Conservation (phyloP, 2,888 invertebrate genomes). For the Eueremaeus valkanovi region DNA sequence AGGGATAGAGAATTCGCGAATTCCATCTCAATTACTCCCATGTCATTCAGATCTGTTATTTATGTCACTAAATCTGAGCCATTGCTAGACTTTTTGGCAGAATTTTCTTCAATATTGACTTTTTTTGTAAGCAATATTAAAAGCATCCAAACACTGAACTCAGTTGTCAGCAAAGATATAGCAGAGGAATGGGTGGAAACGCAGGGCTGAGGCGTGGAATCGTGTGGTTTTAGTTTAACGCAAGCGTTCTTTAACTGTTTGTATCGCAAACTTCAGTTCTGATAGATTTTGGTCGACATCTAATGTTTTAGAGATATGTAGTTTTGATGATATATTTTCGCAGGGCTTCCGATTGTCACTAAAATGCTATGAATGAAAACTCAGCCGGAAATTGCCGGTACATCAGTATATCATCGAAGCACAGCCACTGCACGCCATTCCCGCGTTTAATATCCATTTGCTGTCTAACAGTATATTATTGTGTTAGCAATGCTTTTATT, state of each 20-base stretch:
- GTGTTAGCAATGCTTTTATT: slow-evolving; percentile 11
- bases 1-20: slow-evolving; percentile 24
- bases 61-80: slow-evolving; percentile 35
- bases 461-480: not conserved
- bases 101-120: slow-evolving; percentile 35
- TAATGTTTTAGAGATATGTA: slow-evolving; percentile 33
- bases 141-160: slow-evolving; percentile 23
- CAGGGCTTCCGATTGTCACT: slow-evolving; percentile 32
- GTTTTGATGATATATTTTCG: slow-evolving; percentile 31
- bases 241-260: slow-evolving; percentile 14
- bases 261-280: not conserved
- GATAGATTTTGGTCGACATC: not conserved
- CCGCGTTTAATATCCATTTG: slow-evolving; percentile 35
- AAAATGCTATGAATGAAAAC: slow-evolving; percentile 33
- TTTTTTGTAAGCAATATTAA: slow-evolving; percentile 27
- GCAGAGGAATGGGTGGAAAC: slow-evolving; percentile 10
- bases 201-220: slow-evolving; percentile 15
- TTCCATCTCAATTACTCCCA: slow-evolving; percentile 36
- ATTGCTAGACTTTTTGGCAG: slow-evolving; percentile 21
- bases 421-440: slow-evolving; percentile 16
- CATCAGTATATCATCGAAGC: slow-evolving; percentile 8
- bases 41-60: slow-evolving; percentile 24
- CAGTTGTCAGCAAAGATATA: not conserved
- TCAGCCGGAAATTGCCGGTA: slow-evolving; percentile 28
- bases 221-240: slow-evolving; percentile 27